Evolutionary conservation across 92 coral and sea anemone genomes (phyloP), one percentile per base, ranked within the genome.

Genomic region (Zoanthus sansibaricus): DNA sequence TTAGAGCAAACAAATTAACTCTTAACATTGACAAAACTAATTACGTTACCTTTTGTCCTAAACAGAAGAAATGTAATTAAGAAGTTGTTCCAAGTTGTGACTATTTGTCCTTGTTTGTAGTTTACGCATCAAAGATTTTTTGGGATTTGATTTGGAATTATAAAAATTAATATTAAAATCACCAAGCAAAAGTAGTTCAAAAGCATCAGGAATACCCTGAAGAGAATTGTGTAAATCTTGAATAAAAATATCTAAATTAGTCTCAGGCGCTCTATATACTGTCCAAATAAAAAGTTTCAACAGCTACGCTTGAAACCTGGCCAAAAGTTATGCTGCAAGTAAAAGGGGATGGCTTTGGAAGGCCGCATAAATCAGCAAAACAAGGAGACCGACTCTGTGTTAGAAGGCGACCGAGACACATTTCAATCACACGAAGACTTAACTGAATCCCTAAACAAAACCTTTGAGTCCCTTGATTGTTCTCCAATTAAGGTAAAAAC

Each of bases 231-330:
- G 42, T 37, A 37, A 37, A 37, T 37, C 42, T 37, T 37, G 42
- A 37, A 37, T 37, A 2, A 37, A 37, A 37, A 37, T 4, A 37
- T 37, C 4, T 37, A 37, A 37, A 37, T 37, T 37, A 37, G 42
- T 37, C 42, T 37, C 42, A 37, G 2, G 42, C 42, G 42, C 4
- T 37, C 42, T 37, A 37, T 37, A 37, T 37, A 37, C 3, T 37
- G 42, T 37, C 42, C 42, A 37, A 37, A 37, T 37, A 37, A 37
- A 37, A 4, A 37, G 42, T 37, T 37, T 37, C 49, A 54, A 77
- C 82, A 55, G 33, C 82, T 77, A 33, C 82, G 14, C 16, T 44
- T 55, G 82, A 77, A 52, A 52, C 82, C 69, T 18, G 82, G 69
- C 14, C 82, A 77, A 62, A 77, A 77, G 31, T 54, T 55, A 25